Base-by-base conservation (phyloP, 2,888 invertebrate species). In the Pinctada fucata region DNA sequence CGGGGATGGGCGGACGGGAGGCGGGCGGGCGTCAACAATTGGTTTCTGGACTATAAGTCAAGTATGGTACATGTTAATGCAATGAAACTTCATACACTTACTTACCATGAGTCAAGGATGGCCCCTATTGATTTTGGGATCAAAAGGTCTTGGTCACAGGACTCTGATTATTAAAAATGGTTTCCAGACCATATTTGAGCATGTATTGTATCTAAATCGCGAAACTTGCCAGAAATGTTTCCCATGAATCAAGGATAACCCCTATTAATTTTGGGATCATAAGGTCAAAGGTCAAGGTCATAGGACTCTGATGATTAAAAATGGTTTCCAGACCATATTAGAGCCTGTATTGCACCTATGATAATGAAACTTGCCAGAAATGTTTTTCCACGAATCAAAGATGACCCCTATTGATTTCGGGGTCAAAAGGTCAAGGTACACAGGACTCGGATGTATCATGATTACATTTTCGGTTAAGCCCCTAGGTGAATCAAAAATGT, bases 221-320 rank as follows among this genome's bases (percentile, higher is more conserved):
- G 58, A 58, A 58, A 58, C 58, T 6, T 58, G 8, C 6, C 13
- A 58, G 8, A 58, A 6, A 10, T 58, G 13, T 13, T 58, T 13
- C 6, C 58, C 58, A 58, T 58, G 58, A 58, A 13, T 58, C 8
- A 13, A 58, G 13, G 6, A 58, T 58, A 13, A 10, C 6, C 58
- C 58, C 58, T 58, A 58, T 58, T 58, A 13, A 10, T 10, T 58
- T 13, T 58, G 58, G 58, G 58, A 13, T 58, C 58, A 58, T 10
- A 58, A 58, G 13, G 58, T 58, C 58, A 58, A 58, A 58, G 13
- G 58, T 58, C 58, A 58, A 58, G 58, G 58, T 58, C 58, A 58
- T 58, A 58, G 1, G 58, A 58, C 8, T 58, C 8, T 6, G 13
- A 58, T 58, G 13, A 10, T 10, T 10, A 58, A 58, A 58, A 58